Base-by-base conservation (phyloP, 2,113 vertebrate species). In the Pseudolaguvia tuberculata region DNA sequence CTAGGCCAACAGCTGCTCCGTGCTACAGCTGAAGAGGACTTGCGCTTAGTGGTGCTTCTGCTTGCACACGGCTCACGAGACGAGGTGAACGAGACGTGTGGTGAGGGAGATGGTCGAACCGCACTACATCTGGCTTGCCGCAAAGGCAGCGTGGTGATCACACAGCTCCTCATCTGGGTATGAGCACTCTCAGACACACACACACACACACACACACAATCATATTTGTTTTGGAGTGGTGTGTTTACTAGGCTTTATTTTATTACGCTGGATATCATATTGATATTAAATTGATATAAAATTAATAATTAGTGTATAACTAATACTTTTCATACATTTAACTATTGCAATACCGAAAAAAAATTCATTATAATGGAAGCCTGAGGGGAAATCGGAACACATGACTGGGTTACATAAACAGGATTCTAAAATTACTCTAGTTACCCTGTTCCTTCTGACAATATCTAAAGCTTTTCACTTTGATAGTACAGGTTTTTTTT, bases 111-210 rank as follows among this genome's bases (percentile, higher is more conserved):
- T 18, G 92, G 96, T 1, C 94, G 96, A 85, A 97, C 93, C 0
- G 92, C 96, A 0, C 91, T 99, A 78, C 96, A 98, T 88, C 89
- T 98, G 85, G 93, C 95, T 2, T 92, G 94, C 78, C 91, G 93
- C 71, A 96, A 94, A 78, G 95, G 94, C 31, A 97, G 91, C 0
- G 94, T 98, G 82, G 94, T 98, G 69, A 75, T 96, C 72, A 90
- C 91, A 0, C 97, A 99, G 90, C 93, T 99, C 9, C 92, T 98
- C 42, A 92, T 99, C 84, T 99, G 96, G 96, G 96, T 99, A 83
- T 82, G 92, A 15, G 10, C 14, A 48, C 8, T 5, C 53, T 3
- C 17, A 6, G 4, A 31, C 70, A 39, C 31, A 21, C 29, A 39
- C 25, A 29, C 56, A 17, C 25, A 17, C 11, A 21, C 71, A 59